Base-by-base conservation (phyloP, 2,888 invertebrate genomes). In the Drosophila cracens region DNA sequence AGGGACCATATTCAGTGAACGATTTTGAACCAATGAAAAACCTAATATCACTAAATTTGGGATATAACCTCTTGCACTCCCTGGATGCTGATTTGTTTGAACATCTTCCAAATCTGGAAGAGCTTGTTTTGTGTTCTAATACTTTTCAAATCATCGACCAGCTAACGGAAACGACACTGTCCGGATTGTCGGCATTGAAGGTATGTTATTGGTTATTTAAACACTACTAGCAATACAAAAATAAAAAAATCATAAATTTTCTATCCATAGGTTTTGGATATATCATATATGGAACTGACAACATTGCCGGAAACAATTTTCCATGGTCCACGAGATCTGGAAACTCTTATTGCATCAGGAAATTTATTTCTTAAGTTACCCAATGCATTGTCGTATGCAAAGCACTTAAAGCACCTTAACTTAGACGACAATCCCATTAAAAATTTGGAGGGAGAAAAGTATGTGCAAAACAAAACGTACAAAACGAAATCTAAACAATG, bases 61-160 rank as follows among this genome's bases (percentile, higher is more conserved):
- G 95, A 0, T 92, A 95, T 89, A 98, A 98, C 91, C 93, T 94
- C 29, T 92, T 97, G 1, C 96, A 96, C 82, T 94, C 95, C 0
- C 91, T 97, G n/a, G 91, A 96, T 85, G 94, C 94, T 58, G 96
- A 97, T 89, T 85, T 97, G 2, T 97, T 98, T 91, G 96, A 96
- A 82, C 97, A 98, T 89, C 92, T 96, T 5, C 94, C 95, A 0
- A 94, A 95, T 56, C 90, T 98, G 43, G 95, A 95, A 79, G 94
- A 94, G 18, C 92, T 98, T 56, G 94, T 95, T 82, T 93, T 98
- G 31, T 95, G 95, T 74, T 94, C 95, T n/a, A 98, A 98, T 92
- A 96, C 96, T 0, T 93, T 98, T 18, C 94, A 94, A 18, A 94
- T 94, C 0, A 94, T 97, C 8, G 96, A 96, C 87, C 93, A 94